A percentile compares a stretch with the other conserved stretches of the same genome.
phyloP scores from a whole-genome alignment of 2,888 invertebrate species.

The Cancer borealis region DNA sequence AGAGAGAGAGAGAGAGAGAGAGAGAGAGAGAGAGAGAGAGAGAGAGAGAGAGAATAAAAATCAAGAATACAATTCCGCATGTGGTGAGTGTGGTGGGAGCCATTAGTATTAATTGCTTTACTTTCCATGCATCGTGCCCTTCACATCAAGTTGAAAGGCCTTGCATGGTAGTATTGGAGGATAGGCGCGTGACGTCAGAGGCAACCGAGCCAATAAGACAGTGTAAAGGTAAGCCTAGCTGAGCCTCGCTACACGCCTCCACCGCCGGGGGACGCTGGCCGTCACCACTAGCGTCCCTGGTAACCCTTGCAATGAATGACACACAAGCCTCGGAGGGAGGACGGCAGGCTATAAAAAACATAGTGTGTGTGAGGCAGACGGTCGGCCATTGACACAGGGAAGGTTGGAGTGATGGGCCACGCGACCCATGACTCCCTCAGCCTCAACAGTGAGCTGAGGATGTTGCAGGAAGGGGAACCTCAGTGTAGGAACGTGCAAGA shows the following conservation, averaged over 20 bases:
- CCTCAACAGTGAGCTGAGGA: background rate
- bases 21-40: slow-evolving; percentile 20
- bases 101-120: background rate
- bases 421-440: background rate
- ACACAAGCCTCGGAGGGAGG: slow-evolving; percentile 30
- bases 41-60: background rate
- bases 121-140: background rate
- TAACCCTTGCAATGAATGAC: slow-evolving; percentile 50
- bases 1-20: slow-evolving; percentile 20
- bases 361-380: slow-evolving; percentile 26
- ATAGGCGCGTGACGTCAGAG: slow-evolving; percentile 15
- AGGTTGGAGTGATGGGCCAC: slow-evolving; percentile 4
- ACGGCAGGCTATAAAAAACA: background rate
- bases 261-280: background rate
- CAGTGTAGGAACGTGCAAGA: background rate
- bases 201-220: background rate
- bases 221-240: background rate
- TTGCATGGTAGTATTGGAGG: background rate
- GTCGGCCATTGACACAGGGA: slow-evolving; percentile 32
- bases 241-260: background rate
- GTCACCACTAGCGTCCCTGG: background rate
- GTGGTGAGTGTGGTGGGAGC: background rate
- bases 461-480: background rate
- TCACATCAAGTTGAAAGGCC: background rate
- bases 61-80: no score